These are phyloP conservation scores for Lethrus apterus DNA, from an alignment of 1,140 invertebrate species.

Conservation along the genomic window DNA sequence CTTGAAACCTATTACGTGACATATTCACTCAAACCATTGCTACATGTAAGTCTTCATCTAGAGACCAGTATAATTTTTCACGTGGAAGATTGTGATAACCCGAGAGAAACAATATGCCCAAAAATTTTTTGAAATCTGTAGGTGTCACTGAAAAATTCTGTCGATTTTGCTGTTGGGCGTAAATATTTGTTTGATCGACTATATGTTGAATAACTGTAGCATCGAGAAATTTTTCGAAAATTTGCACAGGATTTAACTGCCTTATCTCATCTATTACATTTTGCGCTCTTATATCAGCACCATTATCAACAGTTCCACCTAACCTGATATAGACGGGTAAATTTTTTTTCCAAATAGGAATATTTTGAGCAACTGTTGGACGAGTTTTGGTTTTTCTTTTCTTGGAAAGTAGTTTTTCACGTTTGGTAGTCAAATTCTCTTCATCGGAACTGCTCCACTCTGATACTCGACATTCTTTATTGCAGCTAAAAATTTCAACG, in stretches of 20 bases:
- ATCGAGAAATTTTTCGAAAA: conserved; percentile 33
- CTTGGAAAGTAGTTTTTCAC: too few species aligned
- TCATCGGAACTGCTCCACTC: neutral
- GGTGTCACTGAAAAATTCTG: conserved; percentile 27
- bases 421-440: too few species aligned
- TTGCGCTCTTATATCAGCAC: neutral
- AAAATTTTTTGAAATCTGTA: conserved; percentile 26
- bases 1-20: conserved; percentile 29
- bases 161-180: conserved; percentile 31
- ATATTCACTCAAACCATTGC: conserved; percentile 24
- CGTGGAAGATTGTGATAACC: conserved; percentile 31
- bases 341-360: neutral
- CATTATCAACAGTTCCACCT: too few species aligned
- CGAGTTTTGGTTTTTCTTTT: too few species aligned
- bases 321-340: neutral
- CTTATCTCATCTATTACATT: neutral
- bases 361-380: neutral
- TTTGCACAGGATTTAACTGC: conserved; percentile 15
- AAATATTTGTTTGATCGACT: conserved; percentile 24
- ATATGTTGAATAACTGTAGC: conserved; percentile 26
- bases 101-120: conserved; percentile 29
- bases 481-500: neutral
- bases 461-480: neutral
- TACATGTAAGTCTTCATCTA: conserved; percentile 32
- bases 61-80: conserved; percentile 30